Conservation (phyloP, 2,888 invertebrate genomes). For the Zelleria hepariella region DNA sequence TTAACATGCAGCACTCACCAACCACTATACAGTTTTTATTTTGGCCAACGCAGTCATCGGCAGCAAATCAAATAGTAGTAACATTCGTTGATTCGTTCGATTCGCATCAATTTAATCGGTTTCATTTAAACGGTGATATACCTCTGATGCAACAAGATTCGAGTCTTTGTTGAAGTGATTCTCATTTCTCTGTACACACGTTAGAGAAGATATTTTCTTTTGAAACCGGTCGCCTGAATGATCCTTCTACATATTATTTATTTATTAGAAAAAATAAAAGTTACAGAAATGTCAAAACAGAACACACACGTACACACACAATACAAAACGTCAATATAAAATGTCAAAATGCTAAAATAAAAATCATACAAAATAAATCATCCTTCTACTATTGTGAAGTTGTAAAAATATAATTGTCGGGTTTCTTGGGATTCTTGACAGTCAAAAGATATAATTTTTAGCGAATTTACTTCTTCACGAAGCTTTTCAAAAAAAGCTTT, state of each 20-base stretch:
- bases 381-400: slow-evolving; percentile 7
- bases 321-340: no score
- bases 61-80: slow-evolving; percentile 13
- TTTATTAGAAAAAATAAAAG: no score
- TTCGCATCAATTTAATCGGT: slow-evolving; percentile 13
- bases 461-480: neutral
- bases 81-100: no score
- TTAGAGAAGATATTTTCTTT: slow-evolving; percentile 14
- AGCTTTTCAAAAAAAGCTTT: neutral
- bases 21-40: slow-evolving; percentile 18
- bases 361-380: no score
- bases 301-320: no score
- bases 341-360: no score
- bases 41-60: slow-evolving; percentile 18
- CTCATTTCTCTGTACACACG: slow-evolving; percentile 17
- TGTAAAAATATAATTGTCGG: slow-evolving; percentile 11
- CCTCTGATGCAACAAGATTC: slow-evolving; percentile 16
- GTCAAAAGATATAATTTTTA: neutral
- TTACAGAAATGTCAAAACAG: no score
- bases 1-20: slow-evolving; percentile 23
- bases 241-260: no score
- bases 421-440: neutral
- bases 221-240: slow-evolving; percentile 3
- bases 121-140: slow-evolving; percentile 11
- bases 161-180: slow-evolving; percentile 15